Conservation (phyloP, 2,113 vertebrate genomes). For the Rhipidura dahli region DNA sequence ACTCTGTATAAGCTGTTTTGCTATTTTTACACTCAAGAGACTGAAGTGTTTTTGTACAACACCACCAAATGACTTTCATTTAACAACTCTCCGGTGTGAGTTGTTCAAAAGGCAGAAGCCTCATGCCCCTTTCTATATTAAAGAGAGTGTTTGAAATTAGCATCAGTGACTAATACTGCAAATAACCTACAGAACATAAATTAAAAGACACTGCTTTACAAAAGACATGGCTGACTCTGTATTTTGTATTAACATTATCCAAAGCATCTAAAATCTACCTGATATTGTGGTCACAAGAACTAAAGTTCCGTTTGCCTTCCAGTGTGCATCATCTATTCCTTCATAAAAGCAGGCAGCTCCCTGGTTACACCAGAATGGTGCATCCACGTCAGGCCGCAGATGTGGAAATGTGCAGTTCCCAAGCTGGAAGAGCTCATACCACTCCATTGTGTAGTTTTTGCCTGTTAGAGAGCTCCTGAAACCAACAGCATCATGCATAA, state of each 20-base stretch:
- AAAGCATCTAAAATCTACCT: slow-evolving; percentile 71
- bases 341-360: slow-evolving; percentile 97
- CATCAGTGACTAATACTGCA: not conserved
- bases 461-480: slow-evolving; percentile 82
- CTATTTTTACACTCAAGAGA: slow-evolving; percentile 29
- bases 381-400: slow-evolving; percentile 72
- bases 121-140: not conserved
- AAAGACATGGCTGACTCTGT: not conserved
- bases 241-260: not conserved
- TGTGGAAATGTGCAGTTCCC: slow-evolving; percentile 98
- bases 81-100: not conserved
- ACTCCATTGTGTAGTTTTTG: slow-evolving; percentile 94
- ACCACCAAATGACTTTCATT: not conserved
- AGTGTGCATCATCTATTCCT: slow-evolving; percentile 92
- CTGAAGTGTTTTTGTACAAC: not conserved
- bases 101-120: not conserved
- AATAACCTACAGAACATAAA: not conserved
- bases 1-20: not conserved
- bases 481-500: slow-evolving; percentile 97
- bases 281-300: slow-evolving; percentile 85
- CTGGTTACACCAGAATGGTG: slow-evolving; percentile 98
- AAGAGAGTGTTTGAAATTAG: not conserved
- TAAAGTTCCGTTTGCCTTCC: slow-evolving; percentile 92
- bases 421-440: slow-evolving; percentile 98
- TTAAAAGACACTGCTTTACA: not conserved